Evolutionary conservation across 2,797 vertebrate genomes (phyloP).

Genomic region (Ataeniobius toweri): DNA sequence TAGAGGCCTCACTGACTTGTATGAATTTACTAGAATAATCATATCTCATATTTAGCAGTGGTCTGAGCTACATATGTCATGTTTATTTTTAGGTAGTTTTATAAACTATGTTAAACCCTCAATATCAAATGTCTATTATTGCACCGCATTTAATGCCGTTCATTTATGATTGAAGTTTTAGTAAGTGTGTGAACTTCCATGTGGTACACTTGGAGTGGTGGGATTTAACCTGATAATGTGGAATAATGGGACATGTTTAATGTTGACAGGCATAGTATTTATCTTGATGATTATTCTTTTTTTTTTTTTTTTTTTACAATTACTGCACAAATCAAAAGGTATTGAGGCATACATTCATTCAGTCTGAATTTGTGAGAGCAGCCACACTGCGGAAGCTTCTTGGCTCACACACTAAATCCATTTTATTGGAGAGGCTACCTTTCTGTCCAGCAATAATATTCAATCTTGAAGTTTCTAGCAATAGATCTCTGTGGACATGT

Average conservation of each 20-base stretch:
- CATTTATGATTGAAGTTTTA: background rate
- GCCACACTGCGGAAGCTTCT: background rate
- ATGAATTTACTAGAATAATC: slow-evolving; percentile 21
- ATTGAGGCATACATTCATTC: background rate
- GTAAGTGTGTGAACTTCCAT: background rate
- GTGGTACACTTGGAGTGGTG: background rate
- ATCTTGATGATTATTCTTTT: background rate
- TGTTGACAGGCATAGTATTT: background rate
- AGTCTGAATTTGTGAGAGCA: background rate
- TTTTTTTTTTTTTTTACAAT: background rate
- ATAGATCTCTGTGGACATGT: background rate
- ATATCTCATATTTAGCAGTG: background rate
- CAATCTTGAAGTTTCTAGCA: slow-evolving; percentile 28
- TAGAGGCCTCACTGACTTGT: slow-evolving; percentile 39
- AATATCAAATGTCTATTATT: background rate
- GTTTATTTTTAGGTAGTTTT: background rate
- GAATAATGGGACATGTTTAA: background rate
- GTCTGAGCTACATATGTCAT: background rate
- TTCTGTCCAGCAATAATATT: slow-evolving; percentile 25
- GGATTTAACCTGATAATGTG: background rate
- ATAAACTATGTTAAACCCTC: background rate
- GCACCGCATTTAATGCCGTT: background rate
- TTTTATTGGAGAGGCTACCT: slow-evolving; percentile 5
- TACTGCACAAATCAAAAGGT: background rate
- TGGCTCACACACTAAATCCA: background rate